Evolutionary conservation across 2,113 vertebrate species (phyloP), one percentile per base, ranked within the genome.

Genomic region (Coracopsis vasa): DNA sequence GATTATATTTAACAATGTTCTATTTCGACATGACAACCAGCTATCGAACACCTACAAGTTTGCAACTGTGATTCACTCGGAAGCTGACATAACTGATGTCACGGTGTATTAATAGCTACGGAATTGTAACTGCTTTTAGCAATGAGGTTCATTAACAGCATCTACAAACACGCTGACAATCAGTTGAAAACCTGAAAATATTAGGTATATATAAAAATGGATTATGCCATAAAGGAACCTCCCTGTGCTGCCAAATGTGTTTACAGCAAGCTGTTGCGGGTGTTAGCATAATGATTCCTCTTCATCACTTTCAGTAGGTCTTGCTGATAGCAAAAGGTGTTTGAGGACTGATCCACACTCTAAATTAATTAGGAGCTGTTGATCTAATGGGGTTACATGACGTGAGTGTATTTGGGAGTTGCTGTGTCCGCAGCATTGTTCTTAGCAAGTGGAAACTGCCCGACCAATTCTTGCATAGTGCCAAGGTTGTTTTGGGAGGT

Each of bases 1-100:
- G 96, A 95, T 98, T 98, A 98, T 98, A 98, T 98, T 98, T 98
- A 98, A 98, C 97, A 87, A 70, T 96, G 97, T 97, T 97, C 98
- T 97, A 95, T 97, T 98, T 98, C 84, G 14, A 97, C 95, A 97
- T 98, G 98, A 98, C 97, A 98, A 98, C 96, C 93, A 98, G 85
- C 93, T 94, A 96, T 95, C 24, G 94, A 98, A 97, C 96, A 85
- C 97, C 96, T 97, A 97, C 98, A 97, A 74, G 91, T 95, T 96
- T 96, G 92, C 85, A 80, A 95, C 97, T 95, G 97, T 98, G 98
- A 98, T 98, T 98, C 98, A 98, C 97, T 98, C 67, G 92, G 97
- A 98, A 98, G 97, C 96, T 97, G 95, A 96, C 96, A 85, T 94
- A 96, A 95, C 96, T 98, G 96, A 97, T 98, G 97, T 98, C 97